Conservation (phyloP, 2,797 vertebrate genomes). For the Poeciliopsis presidionis region DNA sequence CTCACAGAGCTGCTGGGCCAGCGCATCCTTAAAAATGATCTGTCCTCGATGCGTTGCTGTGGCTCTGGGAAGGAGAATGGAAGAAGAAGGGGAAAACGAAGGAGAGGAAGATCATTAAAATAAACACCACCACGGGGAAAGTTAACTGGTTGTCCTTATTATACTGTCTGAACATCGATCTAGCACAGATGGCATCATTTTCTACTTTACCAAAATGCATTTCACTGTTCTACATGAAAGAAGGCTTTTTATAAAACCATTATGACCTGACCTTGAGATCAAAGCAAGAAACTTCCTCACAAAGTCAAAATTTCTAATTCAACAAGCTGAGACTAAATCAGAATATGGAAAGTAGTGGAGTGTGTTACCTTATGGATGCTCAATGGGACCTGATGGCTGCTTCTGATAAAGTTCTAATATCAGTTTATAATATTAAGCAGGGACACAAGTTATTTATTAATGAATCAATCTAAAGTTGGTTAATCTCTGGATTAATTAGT, state of each 20-base stretch:
- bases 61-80: conserved; percentile 80
- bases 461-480: too few species aligned
- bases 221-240: conserved; percentile 14
- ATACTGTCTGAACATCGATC: conserved; percentile 43
- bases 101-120: conserved; percentile 46
- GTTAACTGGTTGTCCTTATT: conserved; percentile 41
- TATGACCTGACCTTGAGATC: conserved; percentile 26
- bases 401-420: neutral
- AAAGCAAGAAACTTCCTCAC: conserved; percentile 1
- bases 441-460: neutral
- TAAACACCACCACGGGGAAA: conserved; percentile 34
- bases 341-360: neutral
- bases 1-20: conserved; percentile 97
- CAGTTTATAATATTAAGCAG: neutral
- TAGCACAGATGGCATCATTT: conserved; percentile 52
- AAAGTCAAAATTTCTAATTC: neutral
- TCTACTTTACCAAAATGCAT: conserved; percentile 25
- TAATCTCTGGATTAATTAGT: too few species aligned
- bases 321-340: conserved; percentile 1
- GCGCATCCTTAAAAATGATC: conserved; percentile 98
- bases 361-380: neutral
- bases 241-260: conserved; percentile 26
- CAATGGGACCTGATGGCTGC: neutral
- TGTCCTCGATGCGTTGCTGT: conserved; percentile 96
- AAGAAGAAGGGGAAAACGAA: conserved; percentile 11